Base-by-base conservation (phyloP, 1,140 invertebrate genomes). In the Trissolcus basalis region DNA sequence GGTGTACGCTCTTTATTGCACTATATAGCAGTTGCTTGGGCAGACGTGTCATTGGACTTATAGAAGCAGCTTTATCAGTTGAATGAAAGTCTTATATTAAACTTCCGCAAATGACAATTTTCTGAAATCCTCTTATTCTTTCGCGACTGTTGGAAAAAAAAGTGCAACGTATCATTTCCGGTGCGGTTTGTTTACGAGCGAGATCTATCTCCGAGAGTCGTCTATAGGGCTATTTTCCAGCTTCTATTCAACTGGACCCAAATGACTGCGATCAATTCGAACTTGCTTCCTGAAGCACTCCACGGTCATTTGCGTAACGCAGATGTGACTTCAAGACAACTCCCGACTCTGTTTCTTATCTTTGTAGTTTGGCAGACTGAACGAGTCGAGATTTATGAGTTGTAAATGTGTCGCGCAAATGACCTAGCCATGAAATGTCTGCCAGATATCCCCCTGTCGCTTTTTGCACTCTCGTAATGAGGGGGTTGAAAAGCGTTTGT, bases 61-160 rank as follows among this genome's bases (percentile, higher is more conserved):
- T 41, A 35, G 65, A 50, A 45, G 55, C 49, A 36, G 55, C 55
- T 59, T 60, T 69, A 60, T 59, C 65, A 60, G 43, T 9, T 32
- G 50, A 60, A 69, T 19, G 35, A 27, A 45, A 12, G 32, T 58
- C 64, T 60, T 48, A 49, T 41, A 69, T 59, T 33, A 55, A 60
- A 60, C 55, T 60, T 59, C 53, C 65, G 56, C 41, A 54, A 59
- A 54, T 69, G 64, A 59, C 64, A 58, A 53, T 54, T 67, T 51
- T 35, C 36, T 10, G 16, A 47, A 68, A 53, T 59, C 55, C 39
- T 51, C 36, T 54, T 47, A 60, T 53, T 54, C 50, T 51, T 35
- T 12, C 35, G 36, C 45, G 19, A 3, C 10, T 6, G 32, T 27
- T 27, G 36, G 14, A 33, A 35, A 44, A 47, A 54, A 45, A 56